A percentile compares a stretch with the other conserved stretches of the same genome.
These are phyloP conservation scores for Epicampocera succincta DNA, from an alignment of 2,888 invertebrate species.

Conservation along the genomic window DNA sequence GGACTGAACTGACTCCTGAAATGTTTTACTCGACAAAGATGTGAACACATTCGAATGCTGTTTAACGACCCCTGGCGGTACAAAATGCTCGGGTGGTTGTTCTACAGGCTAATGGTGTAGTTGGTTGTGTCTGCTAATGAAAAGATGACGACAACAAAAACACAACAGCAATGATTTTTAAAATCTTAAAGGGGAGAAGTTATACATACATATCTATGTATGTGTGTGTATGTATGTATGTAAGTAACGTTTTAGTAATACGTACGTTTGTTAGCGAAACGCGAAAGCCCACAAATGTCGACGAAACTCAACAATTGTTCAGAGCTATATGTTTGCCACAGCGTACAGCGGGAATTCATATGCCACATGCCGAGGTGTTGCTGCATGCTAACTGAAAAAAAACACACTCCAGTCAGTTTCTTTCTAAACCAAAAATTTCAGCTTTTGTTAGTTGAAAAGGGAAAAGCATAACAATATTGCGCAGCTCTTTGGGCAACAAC, in stretches of 20 bases:
- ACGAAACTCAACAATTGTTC: slow-evolving; percentile 11
- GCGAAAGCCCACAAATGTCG: slow-evolving; percentile 37
- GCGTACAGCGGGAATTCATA: slow-evolving; percentile 71
- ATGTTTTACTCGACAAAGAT: slow-evolving; percentile 73
- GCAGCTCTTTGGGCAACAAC: too few species aligned
- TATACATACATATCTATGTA: neutral
- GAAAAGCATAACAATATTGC: slow-evolving; percentile 6
- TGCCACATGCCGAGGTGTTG: slow-evolving; percentile 67
- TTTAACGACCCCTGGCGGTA: slow-evolving; percentile 66
- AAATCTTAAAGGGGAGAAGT: slow-evolving; percentile 53
- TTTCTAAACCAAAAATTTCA: neutral
- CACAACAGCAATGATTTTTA: slow-evolving; percentile 14
- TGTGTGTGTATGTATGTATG: neutral
- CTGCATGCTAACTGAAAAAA: slow-evolving; percentile 61
- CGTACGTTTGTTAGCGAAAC: too few species aligned
- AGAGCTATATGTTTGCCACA: slow-evolving; percentile 54
- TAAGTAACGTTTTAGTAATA: too few species aligned
- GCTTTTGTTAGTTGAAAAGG: neutral
- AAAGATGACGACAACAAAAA: slow-evolving; percentile 55
- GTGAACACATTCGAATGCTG: slow-evolving; percentile 66
- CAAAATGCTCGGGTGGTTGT: slow-evolving; percentile 64
- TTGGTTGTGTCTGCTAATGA: slow-evolving; percentile 53
- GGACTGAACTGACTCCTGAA: slow-evolving; percentile 81
- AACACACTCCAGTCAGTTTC: slow-evolving; percentile 18
- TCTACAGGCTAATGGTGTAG: slow-evolving; percentile 40